Percentiles rank a stretch among this genome's conserved stretches.
phyloP scores from a whole-genome alignment of 1,140 invertebrate genomes.

The Cherax destructor region DNA sequence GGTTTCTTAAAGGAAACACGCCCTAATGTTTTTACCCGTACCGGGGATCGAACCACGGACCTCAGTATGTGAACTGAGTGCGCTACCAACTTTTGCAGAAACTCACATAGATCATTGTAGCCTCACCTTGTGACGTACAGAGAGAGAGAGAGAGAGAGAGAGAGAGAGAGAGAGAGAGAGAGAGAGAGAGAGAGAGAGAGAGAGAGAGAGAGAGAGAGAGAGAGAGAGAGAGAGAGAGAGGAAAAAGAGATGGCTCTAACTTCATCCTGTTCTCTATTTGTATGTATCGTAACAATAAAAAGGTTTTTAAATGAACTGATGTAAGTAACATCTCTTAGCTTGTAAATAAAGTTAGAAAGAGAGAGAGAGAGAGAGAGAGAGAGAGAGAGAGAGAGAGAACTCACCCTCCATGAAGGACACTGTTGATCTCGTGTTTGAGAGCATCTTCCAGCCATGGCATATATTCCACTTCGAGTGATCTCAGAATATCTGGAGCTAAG shows the following conservation, averaged over 20 bases:
- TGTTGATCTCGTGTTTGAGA: conserved; percentile 41
- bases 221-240: neutral
- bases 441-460: conserved; percentile 47
- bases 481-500: conserved; percentile 30
- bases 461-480: conserved; percentile 23
- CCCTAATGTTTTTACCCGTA: too few relatives aligned
- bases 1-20: too few relatives aligned
- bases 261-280: too few relatives aligned
- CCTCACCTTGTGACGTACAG: too few relatives aligned
- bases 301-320: neutral
- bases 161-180: too few relatives aligned
- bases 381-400: neutral
- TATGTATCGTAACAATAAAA: too few relatives aligned
- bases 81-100: too few relatives aligned
- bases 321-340: too few relatives aligned
- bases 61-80: too few relatives aligned
- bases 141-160: neutral
- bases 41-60: too few relatives aligned
- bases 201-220: neutral
- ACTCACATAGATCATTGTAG: too few relatives aligned
- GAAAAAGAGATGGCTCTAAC: neutral
- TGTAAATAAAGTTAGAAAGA: too few relatives aligned
- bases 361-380: neutral
- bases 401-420: conserved; percentile 39
- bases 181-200: neutral